A percentile compares a stretch with the other conserved stretches of the same genome.
phyloP scores from a whole-genome alignment of 1,140 invertebrate genomes.

The Gonioctena quinquepunctata region DNA sequence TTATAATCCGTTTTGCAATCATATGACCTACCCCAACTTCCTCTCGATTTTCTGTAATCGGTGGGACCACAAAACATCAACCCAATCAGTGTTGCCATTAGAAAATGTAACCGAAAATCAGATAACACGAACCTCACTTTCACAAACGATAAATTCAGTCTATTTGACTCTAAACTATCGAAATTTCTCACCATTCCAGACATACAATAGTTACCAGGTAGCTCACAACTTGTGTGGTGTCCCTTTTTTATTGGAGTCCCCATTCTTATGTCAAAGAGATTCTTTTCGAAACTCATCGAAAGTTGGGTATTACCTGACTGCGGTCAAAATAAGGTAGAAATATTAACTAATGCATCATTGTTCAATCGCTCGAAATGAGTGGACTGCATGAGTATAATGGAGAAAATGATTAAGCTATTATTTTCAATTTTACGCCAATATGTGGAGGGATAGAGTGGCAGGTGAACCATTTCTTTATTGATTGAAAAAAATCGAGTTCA shows the following conservation, averaged over 20 bases:
- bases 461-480: background rate
- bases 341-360: conserved; percentile 1
- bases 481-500: background rate
- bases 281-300: background rate
- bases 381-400: background rate
- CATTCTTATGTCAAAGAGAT: background rate
- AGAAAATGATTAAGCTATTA: background rate
- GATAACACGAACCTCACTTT: background rate
- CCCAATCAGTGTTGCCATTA: too few relatives aligned
- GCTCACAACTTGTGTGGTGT: conserved; percentile 4
- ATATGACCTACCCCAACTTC: too few relatives aligned
- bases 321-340: background rate
- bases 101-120: background rate
- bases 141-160: background rate
- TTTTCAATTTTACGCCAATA: background rate
- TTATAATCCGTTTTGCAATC: too few relatives aligned
- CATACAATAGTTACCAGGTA: background rate
- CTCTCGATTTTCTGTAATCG: too few relatives aligned
- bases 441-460: background rate
- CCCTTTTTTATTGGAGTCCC: background rate
- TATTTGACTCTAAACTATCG: background rate
- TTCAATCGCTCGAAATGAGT: conserved; percentile 2
- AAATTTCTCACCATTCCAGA: background rate
- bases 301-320: conserved; percentile 5
- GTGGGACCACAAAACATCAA: too few relatives aligned